Evolutionary conservation across 2,888 invertebrate genomes (phyloP), one percentile per base, ranked within the genome.

Genomic region (Erebia aethiops): DNA sequence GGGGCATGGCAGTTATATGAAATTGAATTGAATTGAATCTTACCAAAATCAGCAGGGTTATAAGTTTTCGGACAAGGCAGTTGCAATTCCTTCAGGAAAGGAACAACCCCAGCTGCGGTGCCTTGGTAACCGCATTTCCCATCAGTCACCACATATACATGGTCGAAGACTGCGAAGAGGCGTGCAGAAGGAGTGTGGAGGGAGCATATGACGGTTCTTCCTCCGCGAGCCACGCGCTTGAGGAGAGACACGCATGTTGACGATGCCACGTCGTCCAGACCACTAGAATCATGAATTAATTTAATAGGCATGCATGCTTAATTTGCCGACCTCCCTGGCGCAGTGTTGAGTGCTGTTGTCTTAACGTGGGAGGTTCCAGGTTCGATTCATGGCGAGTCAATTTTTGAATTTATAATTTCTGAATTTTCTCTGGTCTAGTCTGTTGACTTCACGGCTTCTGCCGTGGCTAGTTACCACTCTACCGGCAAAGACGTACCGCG

Each of bases 141-240:
- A 63, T 95, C 95, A 0, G 98, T 96, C 61, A 99, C 95, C 70
- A 99, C 95, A 83, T 98, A 99, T 2, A 98, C 95, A 83, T 98
- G 96, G 88, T 97, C 98, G 85, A 99, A 98, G 93, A 97, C 96
- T 14, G 97, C 95, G 87, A 99, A 99, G 65, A 98, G 94, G 77
- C 96, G 96, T 0, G 99, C 98, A 74, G 98, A 98, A 0, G 99
- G 99, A n/a, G 99, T 98, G 89, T 99, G 99, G 66, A 99, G 95
- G 0, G 98, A 98, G 83, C 98, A 99, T 70, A 99, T 95, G 8
- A 99, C 97, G 0, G 98, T 99, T 46, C 99, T 94, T 0, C 99
- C 99, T 0, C 96, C 96, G 71, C 96, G 94, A 0, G 98, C 98
- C 64, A 99, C 94, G 41, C 96, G 94, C 83, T 97, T 97, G n/a